Conservation (phyloP, 2,888 invertebrate genomes). For the Noctua janthe region DNA sequence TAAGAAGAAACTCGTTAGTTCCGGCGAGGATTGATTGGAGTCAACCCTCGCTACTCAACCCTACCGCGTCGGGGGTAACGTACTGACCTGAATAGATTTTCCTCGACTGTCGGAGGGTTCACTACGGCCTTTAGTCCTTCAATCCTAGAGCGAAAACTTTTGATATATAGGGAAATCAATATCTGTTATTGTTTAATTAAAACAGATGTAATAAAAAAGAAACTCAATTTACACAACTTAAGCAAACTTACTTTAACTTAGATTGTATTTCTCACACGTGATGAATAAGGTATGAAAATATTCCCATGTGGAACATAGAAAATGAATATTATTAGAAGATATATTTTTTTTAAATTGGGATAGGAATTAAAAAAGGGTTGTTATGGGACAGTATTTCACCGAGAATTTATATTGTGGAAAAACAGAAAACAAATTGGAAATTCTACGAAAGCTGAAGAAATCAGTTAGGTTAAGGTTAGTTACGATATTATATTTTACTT, state of each 20-base stretch:
- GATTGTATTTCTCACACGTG: neutral
- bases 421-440: neutral
- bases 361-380: neutral
- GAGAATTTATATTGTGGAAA: neutral
- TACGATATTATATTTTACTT: neutral
- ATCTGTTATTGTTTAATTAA: neutral
- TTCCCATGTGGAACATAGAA: neutral
- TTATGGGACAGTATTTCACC: neutral
- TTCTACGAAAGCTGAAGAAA: neutral
- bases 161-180: conserved; percentile 1
- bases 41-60: conserved; percentile 57
- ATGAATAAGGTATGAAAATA: neutral
- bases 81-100: conserved; percentile 70
- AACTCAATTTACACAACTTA: neutral
- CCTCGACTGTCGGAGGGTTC: conserved; percentile 45
- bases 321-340: neutral
- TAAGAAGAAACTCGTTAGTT: conserved; percentile 39
- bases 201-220: neutral
- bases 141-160: conserved; percentile 2
- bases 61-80: conserved; percentile 50
- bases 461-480: conserved; percentile 6
- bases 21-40: conserved; percentile 54
- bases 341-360: neutral
- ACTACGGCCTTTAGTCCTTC: conserved; percentile 3
- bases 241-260: neutral